These are phyloP conservation scores for Gymnothorax reevesii DNA, from an alignment of 2,797 vertebrate species.

Conservation along the genomic window DNA sequence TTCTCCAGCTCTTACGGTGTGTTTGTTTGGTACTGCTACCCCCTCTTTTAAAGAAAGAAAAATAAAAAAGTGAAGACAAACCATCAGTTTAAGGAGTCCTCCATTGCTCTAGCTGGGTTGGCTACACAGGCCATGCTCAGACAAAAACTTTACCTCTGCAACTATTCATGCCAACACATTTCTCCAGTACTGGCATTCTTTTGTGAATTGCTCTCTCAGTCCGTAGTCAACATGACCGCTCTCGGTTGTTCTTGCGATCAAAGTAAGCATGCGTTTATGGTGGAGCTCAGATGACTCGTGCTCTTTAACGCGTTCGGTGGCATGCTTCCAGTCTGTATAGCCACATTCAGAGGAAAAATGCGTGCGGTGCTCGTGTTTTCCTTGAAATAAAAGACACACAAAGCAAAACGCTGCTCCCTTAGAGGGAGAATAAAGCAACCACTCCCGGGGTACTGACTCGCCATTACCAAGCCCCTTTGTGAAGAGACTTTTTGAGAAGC, in stretches of 20 bases:
- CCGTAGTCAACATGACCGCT: not conserved
- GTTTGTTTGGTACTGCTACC: no score
- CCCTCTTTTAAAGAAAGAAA: no score
- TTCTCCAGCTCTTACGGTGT: no score
- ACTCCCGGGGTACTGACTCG: not conserved
- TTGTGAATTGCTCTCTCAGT: not conserved
- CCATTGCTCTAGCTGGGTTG: no score
- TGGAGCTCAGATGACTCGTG: not conserved
- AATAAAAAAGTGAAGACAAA: no score
- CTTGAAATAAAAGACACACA: conserved; percentile 10
- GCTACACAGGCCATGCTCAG: conserved; percentile 13
- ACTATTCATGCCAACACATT: conserved; percentile 32
- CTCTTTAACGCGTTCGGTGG: not conserved
- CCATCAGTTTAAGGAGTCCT: no score
- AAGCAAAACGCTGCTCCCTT: not conserved
- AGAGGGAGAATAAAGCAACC: not conserved
- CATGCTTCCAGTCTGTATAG: not conserved
- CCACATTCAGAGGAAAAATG: not conserved
- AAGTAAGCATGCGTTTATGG: not conserved
- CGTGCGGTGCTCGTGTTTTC: not conserved
- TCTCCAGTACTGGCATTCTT: conserved; percentile 18
- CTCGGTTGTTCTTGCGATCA: not conserved
- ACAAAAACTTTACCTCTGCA: conserved; percentile 25
- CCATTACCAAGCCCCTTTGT: not conserved
- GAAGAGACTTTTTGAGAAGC: not conserved